Evolutionary conservation across 2,797 vertebrate genomes (phyloP).

Genomic region (Enteromius trimaculatus): DNA sequence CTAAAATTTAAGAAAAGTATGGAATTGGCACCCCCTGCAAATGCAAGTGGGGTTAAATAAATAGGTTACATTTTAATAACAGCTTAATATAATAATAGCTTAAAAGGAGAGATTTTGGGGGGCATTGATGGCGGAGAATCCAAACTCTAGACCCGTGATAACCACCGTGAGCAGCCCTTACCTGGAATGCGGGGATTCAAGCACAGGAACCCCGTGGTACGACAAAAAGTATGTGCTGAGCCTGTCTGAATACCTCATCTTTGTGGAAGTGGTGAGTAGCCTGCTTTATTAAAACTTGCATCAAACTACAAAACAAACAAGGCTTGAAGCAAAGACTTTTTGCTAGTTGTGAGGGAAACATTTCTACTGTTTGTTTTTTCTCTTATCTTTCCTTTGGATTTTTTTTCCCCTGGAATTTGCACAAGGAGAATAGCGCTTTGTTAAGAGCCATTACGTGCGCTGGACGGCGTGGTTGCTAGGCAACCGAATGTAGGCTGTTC

Average conservation of each 20-base stretch:
- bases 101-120: neutral
- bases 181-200: conserved; percentile 31
- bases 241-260: conserved; percentile 37
- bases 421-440: conserved; percentile 50
- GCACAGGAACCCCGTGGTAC: conserved; percentile 29
- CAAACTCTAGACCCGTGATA: conserved; percentile 34
- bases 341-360: neutral
- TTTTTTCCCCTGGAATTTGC: conserved; percentile 40
- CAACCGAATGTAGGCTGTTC: conserved; percentile 6
- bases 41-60: too few species aligned
- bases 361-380: neutral
- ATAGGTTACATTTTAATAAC: neutral
- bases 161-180: conserved; percentile 48
- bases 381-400: conserved; percentile 18
- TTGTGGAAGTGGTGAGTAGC: conserved; percentile 58
- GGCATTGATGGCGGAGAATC: conserved; percentile 49
- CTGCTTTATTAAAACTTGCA: neutral
- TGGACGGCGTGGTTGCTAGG: conserved; percentile 26
- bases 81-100: neutral
- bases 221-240: conserved; percentile 45
- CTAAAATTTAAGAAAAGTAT: neutral
- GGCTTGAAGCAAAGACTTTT: neutral
- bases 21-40: neutral
- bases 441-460: conserved; percentile 7
- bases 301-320: neutral